Evolutionary conservation across 2,888 invertebrate species (phyloP).

Genomic region (Sarcophaga subvicina): DNA sequence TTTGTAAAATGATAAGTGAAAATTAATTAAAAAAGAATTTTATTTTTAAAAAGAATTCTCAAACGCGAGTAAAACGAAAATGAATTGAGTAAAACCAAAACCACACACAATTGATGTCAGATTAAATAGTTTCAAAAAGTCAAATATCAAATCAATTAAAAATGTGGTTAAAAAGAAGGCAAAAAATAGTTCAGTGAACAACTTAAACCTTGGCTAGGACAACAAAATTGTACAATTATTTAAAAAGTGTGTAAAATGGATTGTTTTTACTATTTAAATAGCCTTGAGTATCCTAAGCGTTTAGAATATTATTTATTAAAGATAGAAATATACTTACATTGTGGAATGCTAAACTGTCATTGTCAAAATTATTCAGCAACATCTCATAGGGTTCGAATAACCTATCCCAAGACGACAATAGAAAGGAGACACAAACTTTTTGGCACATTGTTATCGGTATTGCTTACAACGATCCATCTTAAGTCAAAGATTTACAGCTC

Average conservation of each 20-base stretch:
- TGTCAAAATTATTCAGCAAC: too few relatives aligned
- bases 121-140: slow-evolving; percentile 21
- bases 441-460: too few relatives aligned
- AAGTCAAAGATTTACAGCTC: too few relatives aligned
- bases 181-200: background rate
- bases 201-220: too few relatives aligned
- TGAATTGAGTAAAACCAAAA: background rate
- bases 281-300: background rate
- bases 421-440: too few relatives aligned
- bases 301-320: background rate
- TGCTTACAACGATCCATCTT: too few relatives aligned
- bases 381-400: too few relatives aligned
- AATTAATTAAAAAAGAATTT: slow-evolving; percentile 78
- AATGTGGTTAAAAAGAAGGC: background rate
- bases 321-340: too few relatives aligned
- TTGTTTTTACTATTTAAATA: background rate
- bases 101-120: slow-evolving; percentile 30
- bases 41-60: slow-evolving; percentile 32
- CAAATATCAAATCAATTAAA: slow-evolving; percentile 42
- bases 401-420: background rate
- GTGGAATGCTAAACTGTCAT: too few relatives aligned
- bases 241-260: background rate
- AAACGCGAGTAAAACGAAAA: background rate
- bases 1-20: slow-evolving; percentile 76
- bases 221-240: background rate